Evolutionary conservation across 1,140 invertebrate genomes (phyloP), one percentile per base, ranked within the genome.

Genomic region (Pseudomyrmex flavicornis): DNA sequence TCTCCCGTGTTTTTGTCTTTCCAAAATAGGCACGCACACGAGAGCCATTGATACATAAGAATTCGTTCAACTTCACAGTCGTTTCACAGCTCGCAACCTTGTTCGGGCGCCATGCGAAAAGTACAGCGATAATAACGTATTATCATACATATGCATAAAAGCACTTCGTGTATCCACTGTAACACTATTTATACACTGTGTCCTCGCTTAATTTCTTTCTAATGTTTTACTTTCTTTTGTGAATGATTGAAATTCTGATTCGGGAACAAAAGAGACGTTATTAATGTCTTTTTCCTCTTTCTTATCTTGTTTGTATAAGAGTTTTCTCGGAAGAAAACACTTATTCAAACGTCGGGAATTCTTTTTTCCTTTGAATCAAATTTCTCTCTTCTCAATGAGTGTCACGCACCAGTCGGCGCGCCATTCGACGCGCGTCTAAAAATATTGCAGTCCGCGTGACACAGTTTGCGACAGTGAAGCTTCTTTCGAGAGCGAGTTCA

Each of bases 61-160:
- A 74, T 50, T 52, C 12, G 69, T 56, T 35, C 35, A 35, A 35
- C 5, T 3, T 35, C 35, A 35, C 35, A 35, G 5, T 35, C 35
- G 35, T 35, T 35, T 35, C 5, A 35, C 35, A 35, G 35, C 5
- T 5, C 15, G n/a, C 48, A 58, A 58, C 48, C 56, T 58, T 70
- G 9, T 56, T 84, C 59, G 46, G 52, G 13, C 15, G 9, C 3
- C 15, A 56, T n/a, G 17, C 12, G 46, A 73, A 48, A 74, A 62
- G 7, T 8, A 15, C n/a, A 10, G 56, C 58, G 1, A 50, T 46
- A 20, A 17, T 46, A 20, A 20, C n/a, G 59, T 17, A 44, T 17
- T 13, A 35, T 15, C n/a, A 17, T 22, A 20, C 35, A 9, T 35
- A 35, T 7, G 5, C 35, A 35, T 35, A 35, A 35, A 35, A 35